Conservation (phyloP, 1,140 invertebrate genomes). For the Drosophila busckii region DNA sequence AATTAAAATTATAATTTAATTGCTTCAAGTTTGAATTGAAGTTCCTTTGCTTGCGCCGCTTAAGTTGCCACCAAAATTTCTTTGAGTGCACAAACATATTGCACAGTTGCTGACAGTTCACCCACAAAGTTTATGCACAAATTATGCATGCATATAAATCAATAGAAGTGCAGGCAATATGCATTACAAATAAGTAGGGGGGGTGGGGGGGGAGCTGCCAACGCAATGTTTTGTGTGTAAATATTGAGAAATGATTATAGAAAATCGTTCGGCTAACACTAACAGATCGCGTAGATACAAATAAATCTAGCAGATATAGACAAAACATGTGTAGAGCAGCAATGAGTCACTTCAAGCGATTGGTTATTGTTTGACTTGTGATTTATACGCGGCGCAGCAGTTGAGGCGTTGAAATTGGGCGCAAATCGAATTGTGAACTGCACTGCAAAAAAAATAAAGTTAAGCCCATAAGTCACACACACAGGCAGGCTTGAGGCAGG, state of each 20-base stretch:
- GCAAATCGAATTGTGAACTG: slow-evolving; percentile 65
- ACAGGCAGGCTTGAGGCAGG: slow-evolving; percentile 49
- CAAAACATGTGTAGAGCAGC: slow-evolving; percentile 59
- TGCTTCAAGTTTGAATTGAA: too few species aligned
- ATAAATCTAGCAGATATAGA: slow-evolving; percentile 26
- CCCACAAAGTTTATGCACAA: slow-evolving; percentile 37
- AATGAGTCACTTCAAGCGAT: slow-evolving; percentile 52
- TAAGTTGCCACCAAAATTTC: too few species aligned
- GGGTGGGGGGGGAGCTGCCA: slow-evolving; percentile 31
- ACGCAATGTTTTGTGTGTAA: slow-evolving; percentile 41
- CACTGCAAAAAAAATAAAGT: slow-evolving; percentile 51
- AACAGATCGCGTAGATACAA: slow-evolving; percentile 41
- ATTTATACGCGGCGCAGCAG: slow-evolving; percentile 21
- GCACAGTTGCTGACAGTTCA: slow-evolving; percentile 43
- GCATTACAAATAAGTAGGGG: slow-evolving; percentile 38
- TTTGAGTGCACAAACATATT: slow-evolving; percentile 17
- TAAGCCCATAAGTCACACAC: slow-evolving; percentile 63
- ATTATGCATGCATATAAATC: slow-evolving; percentile 53
- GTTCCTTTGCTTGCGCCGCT: too few species aligned
- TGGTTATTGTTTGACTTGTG: slow-evolving; percentile 44
- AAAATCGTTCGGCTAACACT: slow-evolving; percentile 38
- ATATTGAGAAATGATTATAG: slow-evolving; percentile 69
- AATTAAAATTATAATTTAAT: too few species aligned
- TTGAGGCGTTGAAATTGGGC: slow-evolving; percentile 75
- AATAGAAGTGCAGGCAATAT: slow-evolving; percentile 32